phyloP scores from a whole-genome alignment of 2,888 invertebrate genomes.

The Agrotis segetum region DNA sequence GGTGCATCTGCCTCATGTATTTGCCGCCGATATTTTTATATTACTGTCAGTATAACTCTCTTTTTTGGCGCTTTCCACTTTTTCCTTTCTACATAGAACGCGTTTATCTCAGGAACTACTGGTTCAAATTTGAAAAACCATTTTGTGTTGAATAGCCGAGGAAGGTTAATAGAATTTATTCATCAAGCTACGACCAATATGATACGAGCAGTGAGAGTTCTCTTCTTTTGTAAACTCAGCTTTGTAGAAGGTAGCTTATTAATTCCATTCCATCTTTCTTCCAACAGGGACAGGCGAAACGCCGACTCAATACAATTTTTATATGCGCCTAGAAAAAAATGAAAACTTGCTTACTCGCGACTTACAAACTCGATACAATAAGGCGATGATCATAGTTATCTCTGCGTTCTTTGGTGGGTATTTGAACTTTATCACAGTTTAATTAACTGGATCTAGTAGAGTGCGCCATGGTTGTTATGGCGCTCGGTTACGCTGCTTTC shows the following conservation, averaged over 20 bases:
- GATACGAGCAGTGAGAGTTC: too few relatives aligned
- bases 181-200: too few relatives aligned
- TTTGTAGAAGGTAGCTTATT: not conserved
- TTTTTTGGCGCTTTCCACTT: not conserved
- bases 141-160: too few relatives aligned
- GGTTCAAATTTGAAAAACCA: too few relatives aligned
- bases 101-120: too few relatives aligned
- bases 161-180: too few relatives aligned
- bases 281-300: conserved; percentile 68
- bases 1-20: conserved; percentile 76
- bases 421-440: not conserved
- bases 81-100: too few relatives aligned
- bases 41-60: conserved; percentile 73
- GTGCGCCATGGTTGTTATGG: not conserved
- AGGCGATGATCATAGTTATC: conserved; percentile 70
- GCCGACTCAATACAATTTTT: conserved; percentile 65
- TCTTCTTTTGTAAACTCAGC: not conserved
- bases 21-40: conserved; percentile 66
- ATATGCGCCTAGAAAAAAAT: conserved; percentile 53
- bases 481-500: too few relatives aligned
- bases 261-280: not conserved
- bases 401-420: conserved; percentile 76
- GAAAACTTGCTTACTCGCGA: conserved; percentile 54
- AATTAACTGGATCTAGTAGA: not conserved
- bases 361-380: conserved; percentile 66